phyloP scores from a whole-genome alignment of 1,140 invertebrate genomes.

The Neuroterus valhalla region DNA sequence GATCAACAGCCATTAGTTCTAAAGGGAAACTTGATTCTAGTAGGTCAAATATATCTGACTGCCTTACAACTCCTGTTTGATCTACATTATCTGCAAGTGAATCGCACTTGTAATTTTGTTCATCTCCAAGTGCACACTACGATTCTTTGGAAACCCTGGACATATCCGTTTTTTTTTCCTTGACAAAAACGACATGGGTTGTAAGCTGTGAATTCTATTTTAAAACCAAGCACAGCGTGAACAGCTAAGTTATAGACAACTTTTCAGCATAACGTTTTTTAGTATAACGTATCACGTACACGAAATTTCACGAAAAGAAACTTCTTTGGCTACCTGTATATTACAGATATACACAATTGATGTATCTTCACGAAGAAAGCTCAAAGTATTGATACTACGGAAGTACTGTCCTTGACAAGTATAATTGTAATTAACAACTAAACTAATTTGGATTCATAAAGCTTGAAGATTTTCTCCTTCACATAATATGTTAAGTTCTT shows the following conservation, averaged over 20 bases:
- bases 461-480: too few species aligned
- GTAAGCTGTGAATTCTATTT: constrained; percentile 33
- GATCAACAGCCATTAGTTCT: constrained; percentile 38
- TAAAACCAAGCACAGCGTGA: constrained; percentile 31
- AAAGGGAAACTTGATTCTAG: constrained; percentile 33
- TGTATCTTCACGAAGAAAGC: too few species aligned
- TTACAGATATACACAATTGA: too few species aligned
- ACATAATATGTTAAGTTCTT: not conserved
- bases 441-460: too few species aligned
- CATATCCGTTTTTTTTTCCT: constrained; percentile 29
- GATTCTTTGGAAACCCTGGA: constrained; percentile 34
- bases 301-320: too few species aligned
- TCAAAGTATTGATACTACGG: too few species aligned
- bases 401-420: too few species aligned
- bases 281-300: too few species aligned
- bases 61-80: constrained; percentile 39
- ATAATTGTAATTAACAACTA: too few species aligned
- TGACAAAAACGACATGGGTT: constrained; percentile 36
- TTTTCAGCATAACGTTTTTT: too few species aligned
- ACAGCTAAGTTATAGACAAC: constrained; percentile 38
- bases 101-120: constrained; percentile 36
- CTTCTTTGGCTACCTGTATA: too few species aligned
- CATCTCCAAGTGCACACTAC: constrained; percentile 20
- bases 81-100: constrained; percentile 40
- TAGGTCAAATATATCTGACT: constrained; percentile 38